These are phyloP conservation scores for Dromococcyx pavoninus DNA, from an alignment of 2,797 vertebrate species.

Conservation along the genomic window DNA sequence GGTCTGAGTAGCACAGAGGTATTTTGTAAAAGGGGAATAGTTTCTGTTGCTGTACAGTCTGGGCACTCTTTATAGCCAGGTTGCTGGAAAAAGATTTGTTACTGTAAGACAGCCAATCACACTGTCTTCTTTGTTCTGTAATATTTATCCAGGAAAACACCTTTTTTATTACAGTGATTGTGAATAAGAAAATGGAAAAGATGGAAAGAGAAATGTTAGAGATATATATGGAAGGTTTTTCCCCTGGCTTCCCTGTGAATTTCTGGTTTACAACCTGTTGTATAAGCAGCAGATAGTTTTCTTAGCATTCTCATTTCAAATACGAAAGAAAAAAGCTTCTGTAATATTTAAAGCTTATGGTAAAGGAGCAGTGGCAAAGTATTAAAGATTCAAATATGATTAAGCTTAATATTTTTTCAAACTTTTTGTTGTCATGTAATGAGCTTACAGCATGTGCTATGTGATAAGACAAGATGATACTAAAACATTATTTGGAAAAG, in stretches of 20 bases:
- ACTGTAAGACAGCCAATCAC: background rate
- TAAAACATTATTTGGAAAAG: slow-evolving; percentile 31
- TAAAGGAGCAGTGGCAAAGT: slow-evolving; percentile 26
- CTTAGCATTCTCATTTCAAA: slow-evolving; percentile 32
- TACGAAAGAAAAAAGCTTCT: background rate
- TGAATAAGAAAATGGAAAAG: background rate
- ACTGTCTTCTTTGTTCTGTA: background rate
- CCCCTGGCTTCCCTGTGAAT: background rate
- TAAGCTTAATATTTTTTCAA: slow-evolving; percentile 44
- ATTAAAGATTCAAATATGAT: slow-evolving; percentile 66
- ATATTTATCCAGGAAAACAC: slow-evolving; percentile 3
- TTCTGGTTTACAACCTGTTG: slow-evolving; percentile 25
- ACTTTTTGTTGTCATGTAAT: slow-evolving; percentile 58
- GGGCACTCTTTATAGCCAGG: background rate
- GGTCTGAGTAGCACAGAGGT: background rate
- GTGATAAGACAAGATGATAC: slow-evolving; percentile 40
- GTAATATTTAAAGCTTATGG: slow-evolving; percentile 53
- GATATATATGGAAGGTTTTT: background rate
- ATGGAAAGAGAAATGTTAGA: background rate
- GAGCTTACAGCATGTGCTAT: slow-evolving; percentile 38
- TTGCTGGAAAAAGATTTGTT: background rate
- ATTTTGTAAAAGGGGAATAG: background rate
- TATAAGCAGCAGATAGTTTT: slow-evolving; percentile 13
- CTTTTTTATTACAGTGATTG: background rate
- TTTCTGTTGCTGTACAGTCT: background rate